Conservation (phyloP, 2,888 invertebrate species). For the Platypus cylindrus region DNA sequence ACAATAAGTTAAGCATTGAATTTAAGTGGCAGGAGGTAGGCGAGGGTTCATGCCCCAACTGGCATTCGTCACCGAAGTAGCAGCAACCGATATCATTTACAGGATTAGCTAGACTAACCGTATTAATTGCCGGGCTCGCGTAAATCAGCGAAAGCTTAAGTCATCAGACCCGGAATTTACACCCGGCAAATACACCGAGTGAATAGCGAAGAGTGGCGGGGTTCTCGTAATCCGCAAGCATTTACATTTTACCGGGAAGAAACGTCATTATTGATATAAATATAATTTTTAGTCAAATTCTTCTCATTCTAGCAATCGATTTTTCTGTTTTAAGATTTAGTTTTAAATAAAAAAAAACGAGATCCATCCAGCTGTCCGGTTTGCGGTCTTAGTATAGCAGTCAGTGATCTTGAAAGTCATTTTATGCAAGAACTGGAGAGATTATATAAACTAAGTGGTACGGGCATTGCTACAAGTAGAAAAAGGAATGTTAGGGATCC, state of each 20-base stretch:
- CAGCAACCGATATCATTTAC: constrained; percentile 37
- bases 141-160: constrained; percentile 38
- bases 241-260: constrained; percentile 11
- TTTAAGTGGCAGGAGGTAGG: no score
- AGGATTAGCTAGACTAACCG: constrained; percentile 40
- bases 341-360: constrained; percentile 30
- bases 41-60: constrained; percentile 12
- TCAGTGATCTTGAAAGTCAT: constrained; percentile 55
- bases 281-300: neutral
- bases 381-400: constrained; percentile 52
- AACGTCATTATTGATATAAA: constrained; percentile 1
- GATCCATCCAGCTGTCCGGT: constrained; percentile 48
- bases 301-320: neutral
- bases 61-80: constrained; percentile 16
- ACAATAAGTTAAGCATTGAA: constrained; percentile 11
- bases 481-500: constrained; percentile 32
- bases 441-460: constrained; percentile 46
- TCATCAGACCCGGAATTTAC: constrained; percentile 36
- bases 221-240: constrained; percentile 15
- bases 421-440: constrained; percentile 57
- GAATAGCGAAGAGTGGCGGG: no score
- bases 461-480: constrained; percentile 36
- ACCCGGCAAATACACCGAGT: constrained; percentile 24
- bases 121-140: constrained; percentile 39
- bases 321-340: constrained; percentile 21